A percentile compares a stretch with the other conserved stretches of the same genome.
Evolutionary conservation across 2,113 vertebrate species (phyloP).

Genomic region (Rhea americana): DNA sequence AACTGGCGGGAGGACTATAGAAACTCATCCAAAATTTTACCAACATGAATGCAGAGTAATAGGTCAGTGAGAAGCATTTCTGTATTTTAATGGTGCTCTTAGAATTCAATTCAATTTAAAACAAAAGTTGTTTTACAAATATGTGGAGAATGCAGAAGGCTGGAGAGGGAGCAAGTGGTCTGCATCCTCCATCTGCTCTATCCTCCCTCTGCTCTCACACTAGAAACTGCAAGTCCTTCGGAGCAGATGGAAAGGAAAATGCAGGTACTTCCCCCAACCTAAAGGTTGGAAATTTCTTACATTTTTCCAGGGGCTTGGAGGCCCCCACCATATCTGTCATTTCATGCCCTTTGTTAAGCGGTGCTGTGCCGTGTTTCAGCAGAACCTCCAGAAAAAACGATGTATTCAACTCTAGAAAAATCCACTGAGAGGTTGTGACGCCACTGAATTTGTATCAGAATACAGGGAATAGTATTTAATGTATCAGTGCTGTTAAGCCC

Average conservation of each 20-base stretch:
- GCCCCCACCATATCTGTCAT: neutral
- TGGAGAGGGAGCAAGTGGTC: constrained; percentile 59
- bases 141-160: constrained; percentile 63
- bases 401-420: neutral
- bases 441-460: neutral
- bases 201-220: neutral
- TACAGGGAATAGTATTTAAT: neutral
- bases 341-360: neutral
- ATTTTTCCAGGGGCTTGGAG: neutral
- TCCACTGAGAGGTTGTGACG: neutral
- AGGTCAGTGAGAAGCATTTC: constrained; percentile 69
- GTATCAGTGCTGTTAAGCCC: no score
- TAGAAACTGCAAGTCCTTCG: neutral
- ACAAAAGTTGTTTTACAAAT: constrained; percentile 72
- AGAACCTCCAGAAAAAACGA: neutral
- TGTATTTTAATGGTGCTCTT: constrained; percentile 61
- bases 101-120: constrained; percentile 65
- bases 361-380: neutral
- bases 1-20: constrained; percentile 66
- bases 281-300: neutral
- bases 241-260: neutral
- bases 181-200: constrained; percentile 47
- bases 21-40: constrained; percentile 70
- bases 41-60: constrained; percentile 68
- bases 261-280: neutral